These are phyloP conservation scores for Beris morrisii DNA, from an alignment of 2,888 invertebrate genomes.

Conservation along the genomic window DNA sequence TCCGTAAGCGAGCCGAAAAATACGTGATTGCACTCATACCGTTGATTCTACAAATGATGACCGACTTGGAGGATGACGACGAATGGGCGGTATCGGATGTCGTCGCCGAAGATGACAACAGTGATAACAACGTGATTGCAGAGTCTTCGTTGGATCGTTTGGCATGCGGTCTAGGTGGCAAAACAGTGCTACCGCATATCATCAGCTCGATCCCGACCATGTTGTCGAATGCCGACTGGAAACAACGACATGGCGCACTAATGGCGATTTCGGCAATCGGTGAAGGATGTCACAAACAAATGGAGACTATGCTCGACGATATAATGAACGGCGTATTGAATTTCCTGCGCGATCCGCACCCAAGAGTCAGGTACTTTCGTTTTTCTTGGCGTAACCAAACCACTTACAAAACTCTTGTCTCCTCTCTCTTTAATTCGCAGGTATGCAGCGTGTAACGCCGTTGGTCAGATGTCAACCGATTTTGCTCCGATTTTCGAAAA, in stretches of 20 bases:
- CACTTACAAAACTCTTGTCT: background rate
- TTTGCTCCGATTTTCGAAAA: conserved; percentile 97
- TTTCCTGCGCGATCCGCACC: conserved; percentile 75
- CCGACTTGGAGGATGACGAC: conserved; percentile 89
- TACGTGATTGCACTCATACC: conserved; percentile 81
- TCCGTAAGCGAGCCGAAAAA: conserved; percentile 86
- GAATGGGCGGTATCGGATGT: conserved; percentile 88
- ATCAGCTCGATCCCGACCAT: conserved; percentile 83
- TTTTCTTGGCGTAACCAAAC: background rate
- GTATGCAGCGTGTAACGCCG: conserved; percentile 97
- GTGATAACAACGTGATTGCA: conserved; percentile 92
- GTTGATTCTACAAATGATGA: conserved; percentile 89
- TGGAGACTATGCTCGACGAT: conserved; percentile 92
- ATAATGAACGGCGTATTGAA: conserved; percentile 89
- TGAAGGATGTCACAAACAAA: conserved; percentile 98
- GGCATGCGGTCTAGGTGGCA: conserved; percentile 95
- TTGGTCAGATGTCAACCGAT: conserved; percentile 98
- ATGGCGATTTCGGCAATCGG: conserved; percentile 99
- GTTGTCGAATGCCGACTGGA: conserved; percentile 82
- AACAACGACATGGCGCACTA: conserved; percentile 91
- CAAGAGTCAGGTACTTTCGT: conserved; percentile 47
- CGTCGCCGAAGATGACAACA: conserved; percentile 88
- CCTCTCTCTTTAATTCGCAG: conserved; percentile 50
- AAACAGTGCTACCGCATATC: conserved; percentile 86
- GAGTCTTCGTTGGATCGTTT: conserved; percentile 96